Evolutionary conservation across 2,113 vertebrate genomes (phyloP).

Genomic region (Pollimyrus isidori): DNA sequence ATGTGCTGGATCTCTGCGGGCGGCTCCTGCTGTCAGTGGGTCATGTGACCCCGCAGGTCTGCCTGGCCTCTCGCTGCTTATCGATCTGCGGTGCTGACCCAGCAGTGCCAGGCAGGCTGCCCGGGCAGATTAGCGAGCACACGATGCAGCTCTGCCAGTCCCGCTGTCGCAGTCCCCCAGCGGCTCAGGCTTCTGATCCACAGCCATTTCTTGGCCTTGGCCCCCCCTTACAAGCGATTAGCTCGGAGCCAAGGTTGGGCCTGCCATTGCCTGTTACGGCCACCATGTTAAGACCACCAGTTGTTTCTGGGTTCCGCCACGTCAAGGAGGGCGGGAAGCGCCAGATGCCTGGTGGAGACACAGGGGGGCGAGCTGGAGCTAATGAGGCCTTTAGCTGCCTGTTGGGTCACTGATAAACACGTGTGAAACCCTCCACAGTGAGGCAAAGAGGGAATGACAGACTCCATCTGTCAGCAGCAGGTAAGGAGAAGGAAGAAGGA

Average conservation of each 20-base stretch:
- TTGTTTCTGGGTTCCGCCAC: not conserved
- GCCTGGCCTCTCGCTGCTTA: not conserved
- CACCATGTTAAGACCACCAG: not conserved
- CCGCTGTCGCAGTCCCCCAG: not conserved
- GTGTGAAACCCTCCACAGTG: not conserved
- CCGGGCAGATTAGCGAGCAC: not conserved
- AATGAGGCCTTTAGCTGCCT: slow-evolving; percentile 6
- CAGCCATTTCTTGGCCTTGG: not conserved
- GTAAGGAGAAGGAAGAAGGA: not conserved
- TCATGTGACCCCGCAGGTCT: not conserved
- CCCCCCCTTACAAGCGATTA: not conserved
- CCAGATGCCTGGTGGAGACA: not conserved
- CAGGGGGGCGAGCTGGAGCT: not conserved
- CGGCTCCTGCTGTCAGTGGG: not conserved
- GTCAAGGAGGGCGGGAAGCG: not conserved
- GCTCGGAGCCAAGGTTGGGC: not conserved
- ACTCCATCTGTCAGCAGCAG: not conserved
- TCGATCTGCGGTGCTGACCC: slow-evolving; percentile 3
- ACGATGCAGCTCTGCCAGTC: not conserved
- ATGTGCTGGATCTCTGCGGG: not conserved
- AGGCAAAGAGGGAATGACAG: not conserved
- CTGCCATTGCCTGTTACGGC: not conserved
- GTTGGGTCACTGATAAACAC: not conserved
- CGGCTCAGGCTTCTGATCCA: not conserved
- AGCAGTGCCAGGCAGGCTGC: not conserved